Conservation (phyloP, 23 tunicate species). For the Clavelina lepadiformis region DNA sequence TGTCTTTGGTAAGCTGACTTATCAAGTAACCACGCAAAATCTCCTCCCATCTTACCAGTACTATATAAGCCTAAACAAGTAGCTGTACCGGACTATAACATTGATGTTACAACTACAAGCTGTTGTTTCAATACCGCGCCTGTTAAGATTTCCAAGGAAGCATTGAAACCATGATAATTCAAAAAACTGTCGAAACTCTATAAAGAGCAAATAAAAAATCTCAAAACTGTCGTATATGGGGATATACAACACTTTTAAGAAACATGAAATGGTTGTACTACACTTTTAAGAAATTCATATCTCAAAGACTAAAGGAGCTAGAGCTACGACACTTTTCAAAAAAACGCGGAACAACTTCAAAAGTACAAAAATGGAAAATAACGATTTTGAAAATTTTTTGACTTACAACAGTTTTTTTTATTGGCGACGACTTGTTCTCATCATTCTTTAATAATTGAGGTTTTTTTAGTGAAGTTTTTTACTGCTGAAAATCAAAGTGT, state of each 20-base stretch:
- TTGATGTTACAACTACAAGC: too few relatives aligned
- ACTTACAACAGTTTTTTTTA: background rate
- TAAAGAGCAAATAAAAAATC: background rate
- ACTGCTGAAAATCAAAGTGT: too few relatives aligned
- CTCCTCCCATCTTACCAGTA: too few relatives aligned
- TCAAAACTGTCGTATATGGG: background rate
- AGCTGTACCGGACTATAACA: too few relatives aligned
- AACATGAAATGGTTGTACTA: background rate
- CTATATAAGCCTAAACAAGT: too few relatives aligned
- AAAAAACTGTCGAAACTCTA: background rate
- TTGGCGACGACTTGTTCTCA: too few relatives aligned
- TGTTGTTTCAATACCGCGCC: too few relatives aligned
- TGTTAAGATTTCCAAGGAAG: too few relatives aligned
- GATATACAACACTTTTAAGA: conserved; percentile 1
- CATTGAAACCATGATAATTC: background rate
- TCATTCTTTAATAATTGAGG: too few relatives aligned
- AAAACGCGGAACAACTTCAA: background rate
- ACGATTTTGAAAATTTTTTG: background rate
- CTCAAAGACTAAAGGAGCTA: background rate
- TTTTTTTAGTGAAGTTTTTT: too few relatives aligned
- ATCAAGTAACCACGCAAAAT: too few relatives aligned
- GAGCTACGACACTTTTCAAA: background rate
- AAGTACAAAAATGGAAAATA: background rate
- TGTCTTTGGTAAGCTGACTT: too few relatives aligned
- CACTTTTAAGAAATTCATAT: conserved; percentile 3